These are phyloP conservation scores for Nemoura dubitans DNA, from an alignment of 2,888 invertebrate genomes.

Conservation along the genomic window DNA sequence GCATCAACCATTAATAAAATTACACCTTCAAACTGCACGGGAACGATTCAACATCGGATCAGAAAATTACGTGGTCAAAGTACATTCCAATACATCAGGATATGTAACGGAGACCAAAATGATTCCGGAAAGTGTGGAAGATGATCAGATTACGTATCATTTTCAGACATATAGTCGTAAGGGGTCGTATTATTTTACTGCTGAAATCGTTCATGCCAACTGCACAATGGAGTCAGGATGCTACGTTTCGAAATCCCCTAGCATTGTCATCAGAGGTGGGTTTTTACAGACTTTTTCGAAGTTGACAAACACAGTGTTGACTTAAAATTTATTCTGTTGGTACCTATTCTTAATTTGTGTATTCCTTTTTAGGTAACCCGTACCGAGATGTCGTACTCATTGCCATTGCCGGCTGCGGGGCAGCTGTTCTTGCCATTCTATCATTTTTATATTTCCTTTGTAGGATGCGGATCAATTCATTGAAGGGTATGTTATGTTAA, in stretches of 20 bases:
- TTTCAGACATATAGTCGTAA: neutral
- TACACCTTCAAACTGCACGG: neutral
- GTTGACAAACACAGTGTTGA: no score
- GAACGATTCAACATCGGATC: constrained; percentile 19
- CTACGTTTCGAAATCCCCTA: constrained; percentile 2
- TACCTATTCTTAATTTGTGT: neutral
- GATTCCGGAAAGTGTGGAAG: neutral
- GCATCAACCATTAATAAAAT: neutral
- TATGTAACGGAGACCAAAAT: neutral
- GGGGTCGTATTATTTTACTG: constrained; percentile 29
- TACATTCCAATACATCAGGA: neutral
- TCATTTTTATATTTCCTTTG: constrained; percentile 18
- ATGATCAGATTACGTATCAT: constrained; percentile 9
- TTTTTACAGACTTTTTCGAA: neutral
- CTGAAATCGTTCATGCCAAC: constrained; percentile 8
- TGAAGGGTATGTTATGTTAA: neutral
- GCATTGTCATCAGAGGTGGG: neutral
- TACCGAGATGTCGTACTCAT: neutral
- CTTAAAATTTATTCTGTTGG: no score
- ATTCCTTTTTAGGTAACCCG: neutral
- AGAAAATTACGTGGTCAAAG: neutral
- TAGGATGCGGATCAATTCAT: neutral
- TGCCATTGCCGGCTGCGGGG: constrained; percentile 27
- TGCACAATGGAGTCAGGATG: constrained; percentile 5
- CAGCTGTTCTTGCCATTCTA: neutral